phyloP scores from a whole-genome alignment of 1,140 invertebrate species.

The Meloidogyne hapla region DNA sequence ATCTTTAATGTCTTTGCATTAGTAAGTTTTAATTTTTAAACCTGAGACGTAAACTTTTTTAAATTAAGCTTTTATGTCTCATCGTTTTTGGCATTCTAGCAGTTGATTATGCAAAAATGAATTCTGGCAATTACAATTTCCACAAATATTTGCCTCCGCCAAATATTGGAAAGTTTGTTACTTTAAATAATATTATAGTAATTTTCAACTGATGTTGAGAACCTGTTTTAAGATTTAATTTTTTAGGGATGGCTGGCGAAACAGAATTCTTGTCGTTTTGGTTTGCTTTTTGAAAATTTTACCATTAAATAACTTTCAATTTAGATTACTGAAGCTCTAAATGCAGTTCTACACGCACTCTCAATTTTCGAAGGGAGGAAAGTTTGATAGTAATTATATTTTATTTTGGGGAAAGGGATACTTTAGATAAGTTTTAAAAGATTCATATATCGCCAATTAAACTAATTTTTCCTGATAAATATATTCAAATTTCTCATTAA shows the following conservation, averaged over 20 bases:
- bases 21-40: background rate
- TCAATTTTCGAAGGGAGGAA: background rate
- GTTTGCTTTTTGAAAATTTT: slow-evolving; percentile 14
- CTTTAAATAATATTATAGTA: too few species aligned
- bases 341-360: background rate
- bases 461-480: too few species aligned
- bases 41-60: too few species aligned
- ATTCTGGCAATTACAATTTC: slow-evolving; percentile 42
- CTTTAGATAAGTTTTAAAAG: too few species aligned
- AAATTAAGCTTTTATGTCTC: slow-evolving; percentile 29
- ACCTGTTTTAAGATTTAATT: slow-evolving; percentile 30
- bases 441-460: too few species aligned
- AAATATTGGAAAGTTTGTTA: background rate
- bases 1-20: slow-evolving; percentile 38
- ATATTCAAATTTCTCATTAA: too few species aligned
- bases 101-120: slow-evolving; percentile 46
- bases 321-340: background rate
- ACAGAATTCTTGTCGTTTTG: slow-evolving; percentile 37
- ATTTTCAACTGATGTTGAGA: background rate
- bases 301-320: background rate
- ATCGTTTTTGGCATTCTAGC: slow-evolving; percentile 35
- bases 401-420: too few species aligned
- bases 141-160: slow-evolving; percentile 32
- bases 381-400: too few species aligned
- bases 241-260: slow-evolving; percentile 39